Evolutionary conservation across 2,888 invertebrate genomes (phyloP), one percentile per base, ranked within the genome.

Genomic region (Norana najaformis): DNA sequence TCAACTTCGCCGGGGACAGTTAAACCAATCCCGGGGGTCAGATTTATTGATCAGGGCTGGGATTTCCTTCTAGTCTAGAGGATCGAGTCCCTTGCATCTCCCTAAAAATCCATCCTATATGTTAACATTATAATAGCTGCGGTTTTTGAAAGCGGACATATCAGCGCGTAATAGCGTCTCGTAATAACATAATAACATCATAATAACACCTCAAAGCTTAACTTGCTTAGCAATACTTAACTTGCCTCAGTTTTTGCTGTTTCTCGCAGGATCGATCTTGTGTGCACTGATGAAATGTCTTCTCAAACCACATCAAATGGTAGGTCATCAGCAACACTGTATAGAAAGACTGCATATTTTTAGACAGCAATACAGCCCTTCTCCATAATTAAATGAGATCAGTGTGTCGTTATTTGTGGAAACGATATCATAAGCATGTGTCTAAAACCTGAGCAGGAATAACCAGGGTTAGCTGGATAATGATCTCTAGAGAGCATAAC

Each of bases 191-290:
- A n/a, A n/a, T n/a, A n/a, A n/a, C n/a, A n/a, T n/a, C n/a, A n/a
- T n/a, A n/a, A n/a, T n/a, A n/a, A n/a, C n/a, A 2, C 69, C 14
- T 1, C 69, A n/a, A 69, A n/a, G 69, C n/a, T n/a, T n/a, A n/a
- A n/a, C 30, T 11, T n/a, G 30, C n/a, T 23, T 69, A 69, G 23
- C 13, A 23, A 47, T 23, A 47, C 47, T 47, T 8, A 18, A 47
- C 30, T 85, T 83, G 35, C 36, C 83, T 85, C 13, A 4, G 23
- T 36, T 82, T 14, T 34, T 83, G 16, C 35, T 83, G 85, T 85
- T 85, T n/a, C 35, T 85, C 23, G 35, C 85, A 85, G 85, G 37
- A 85, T 85, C 85, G 85, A 85, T 85, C 85, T 36, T 36, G 37
- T 85, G 35, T 85, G 85, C 37, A 37, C 35, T 23, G 85, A 36